Evolutionary conservation across 1,140 invertebrate genomes (phyloP).

Genomic region (Ips nitidus): DNA sequence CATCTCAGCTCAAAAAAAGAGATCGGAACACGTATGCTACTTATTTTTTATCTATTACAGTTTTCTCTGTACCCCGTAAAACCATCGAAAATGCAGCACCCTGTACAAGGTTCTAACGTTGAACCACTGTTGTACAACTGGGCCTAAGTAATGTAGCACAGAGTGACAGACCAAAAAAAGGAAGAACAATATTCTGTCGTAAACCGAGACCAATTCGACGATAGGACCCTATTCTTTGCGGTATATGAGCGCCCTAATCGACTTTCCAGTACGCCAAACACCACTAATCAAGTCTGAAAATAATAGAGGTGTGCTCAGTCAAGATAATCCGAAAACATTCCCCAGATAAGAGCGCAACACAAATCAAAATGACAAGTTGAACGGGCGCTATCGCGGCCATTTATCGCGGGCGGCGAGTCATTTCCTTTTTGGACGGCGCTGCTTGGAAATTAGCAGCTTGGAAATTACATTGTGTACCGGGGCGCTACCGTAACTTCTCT

Average conservation of each 20-base stretch:
- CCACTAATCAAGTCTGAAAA: slow-evolving; percentile 32
- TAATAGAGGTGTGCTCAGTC: slow-evolving; percentile 33
- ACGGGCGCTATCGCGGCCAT: slow-evolving; percentile 27
- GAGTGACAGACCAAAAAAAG: no score
- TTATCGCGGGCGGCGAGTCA: slow-evolving; percentile 28
- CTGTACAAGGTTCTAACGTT: no score
- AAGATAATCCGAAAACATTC: slow-evolving; percentile 36
- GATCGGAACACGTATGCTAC: no score
- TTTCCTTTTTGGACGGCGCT: slow-evolving; percentile 31
- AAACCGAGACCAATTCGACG: no score
- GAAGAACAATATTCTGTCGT: no score
- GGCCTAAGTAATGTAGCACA: no score
- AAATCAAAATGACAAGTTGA: slow-evolving; percentile 34
- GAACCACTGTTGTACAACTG: no score
- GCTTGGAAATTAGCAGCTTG: slow-evolving; percentile 29
- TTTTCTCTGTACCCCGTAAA: no score
- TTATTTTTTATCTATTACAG: no score
- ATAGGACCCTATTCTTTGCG: not conserved
- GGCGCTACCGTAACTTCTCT: not conserved
- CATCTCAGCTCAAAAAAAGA: no score
- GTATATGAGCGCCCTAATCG: slow-evolving; percentile 16
- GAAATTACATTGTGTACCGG: slow-evolving; percentile 17
- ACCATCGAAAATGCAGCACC: no score
- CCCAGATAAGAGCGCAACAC: slow-evolving; percentile 29
- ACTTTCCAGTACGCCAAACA: slow-evolving; percentile 16